Evolutionary conservation across 2,888 invertebrate species (phyloP).

Genomic region (Isotomurus palustris): DNA sequence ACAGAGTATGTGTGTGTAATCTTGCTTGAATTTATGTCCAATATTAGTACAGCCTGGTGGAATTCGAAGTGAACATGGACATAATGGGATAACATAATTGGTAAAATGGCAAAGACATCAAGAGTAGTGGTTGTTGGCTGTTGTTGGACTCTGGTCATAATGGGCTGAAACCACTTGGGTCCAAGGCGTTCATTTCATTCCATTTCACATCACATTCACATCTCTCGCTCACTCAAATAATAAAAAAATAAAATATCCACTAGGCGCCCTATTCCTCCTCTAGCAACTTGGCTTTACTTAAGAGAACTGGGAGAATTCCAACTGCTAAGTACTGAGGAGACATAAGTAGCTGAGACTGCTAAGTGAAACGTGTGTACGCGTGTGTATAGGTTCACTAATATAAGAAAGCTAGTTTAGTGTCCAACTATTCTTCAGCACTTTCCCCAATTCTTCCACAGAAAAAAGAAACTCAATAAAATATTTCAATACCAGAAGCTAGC

Average conservation of each 20-base stretch:
- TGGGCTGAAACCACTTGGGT: conserved; percentile 13
- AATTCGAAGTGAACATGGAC: conserved; percentile 6
- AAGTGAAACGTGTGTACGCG: too few species aligned
- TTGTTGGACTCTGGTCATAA: conserved; percentile 7
- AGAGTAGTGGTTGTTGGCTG: conserved; percentile 7
- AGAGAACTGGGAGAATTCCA: too few species aligned
- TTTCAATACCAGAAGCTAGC: conserved; percentile 42
- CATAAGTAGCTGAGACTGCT: background rate
- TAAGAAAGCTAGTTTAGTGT: conserved; percentile 10
- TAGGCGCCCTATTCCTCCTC: background rate
- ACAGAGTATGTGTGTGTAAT: conserved; percentile 4
- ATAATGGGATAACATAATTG: conserved; percentile 20
- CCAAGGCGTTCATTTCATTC: conserved; percentile 21
- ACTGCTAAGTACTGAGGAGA: background rate
- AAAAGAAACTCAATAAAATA: conserved; percentile 42
- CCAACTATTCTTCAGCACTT: conserved; percentile 5
- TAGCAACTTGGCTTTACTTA: background rate
- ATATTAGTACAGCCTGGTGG: conserved; percentile 7
- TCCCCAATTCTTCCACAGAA: background rate
- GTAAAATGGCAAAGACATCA: conserved; percentile 20
- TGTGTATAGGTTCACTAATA: background rate
- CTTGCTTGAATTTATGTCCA: conserved; percentile 10
- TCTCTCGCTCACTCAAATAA: conserved; percentile 7
- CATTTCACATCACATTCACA: conserved; percentile 18
- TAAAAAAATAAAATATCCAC: conserved; percentile 15